These are phyloP conservation scores for Acipenser transmontanus DNA, from an alignment of 2,797 vertebrate species.

Conservation along the genomic window DNA sequence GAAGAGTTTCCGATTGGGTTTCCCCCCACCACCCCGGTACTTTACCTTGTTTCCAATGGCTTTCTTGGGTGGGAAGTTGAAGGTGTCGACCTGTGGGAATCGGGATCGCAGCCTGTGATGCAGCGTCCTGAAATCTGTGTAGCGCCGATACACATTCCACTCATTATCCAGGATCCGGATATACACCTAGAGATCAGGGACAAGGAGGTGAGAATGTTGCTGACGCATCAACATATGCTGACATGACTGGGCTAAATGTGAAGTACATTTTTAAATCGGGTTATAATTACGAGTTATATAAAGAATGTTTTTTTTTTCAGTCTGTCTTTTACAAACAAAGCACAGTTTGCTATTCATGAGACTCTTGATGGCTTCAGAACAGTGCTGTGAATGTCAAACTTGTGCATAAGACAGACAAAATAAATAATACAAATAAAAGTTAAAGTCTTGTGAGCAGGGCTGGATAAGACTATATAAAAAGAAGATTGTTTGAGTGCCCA, in stretches of 20 bases:
- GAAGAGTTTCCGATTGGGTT: no score
- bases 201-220: no score
- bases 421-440: conserved; percentile 16
- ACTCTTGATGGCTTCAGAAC: no score
- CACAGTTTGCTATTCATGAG: no score
- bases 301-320: no score
- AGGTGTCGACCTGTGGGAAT: conserved; percentile 81
- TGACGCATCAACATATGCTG: background rate
- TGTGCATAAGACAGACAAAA: background rate
- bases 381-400: no score
- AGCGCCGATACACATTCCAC: conserved; percentile 93
- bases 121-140: conserved; percentile 83
- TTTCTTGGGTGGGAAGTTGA: conserved; percentile 93
- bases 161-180: conserved; percentile 95
- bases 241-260: no score
- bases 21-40: background rate
- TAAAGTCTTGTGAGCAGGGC: conserved; percentile 19
- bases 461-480: conserved; percentile 18
- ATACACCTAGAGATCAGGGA: conserved; percentile 69
- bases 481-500: conserved; percentile 28
- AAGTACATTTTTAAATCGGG: no score
- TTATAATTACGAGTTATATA: no score
- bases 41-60: conserved; percentile 96
- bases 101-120: conserved; percentile 78
- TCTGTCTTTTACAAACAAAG: no score